Percentiles rank a stretch among this genome's conserved stretches.
Conservation (phyloP, 2,888 invertebrate species). For the Caenorhabditis zanzibari region DNA sequence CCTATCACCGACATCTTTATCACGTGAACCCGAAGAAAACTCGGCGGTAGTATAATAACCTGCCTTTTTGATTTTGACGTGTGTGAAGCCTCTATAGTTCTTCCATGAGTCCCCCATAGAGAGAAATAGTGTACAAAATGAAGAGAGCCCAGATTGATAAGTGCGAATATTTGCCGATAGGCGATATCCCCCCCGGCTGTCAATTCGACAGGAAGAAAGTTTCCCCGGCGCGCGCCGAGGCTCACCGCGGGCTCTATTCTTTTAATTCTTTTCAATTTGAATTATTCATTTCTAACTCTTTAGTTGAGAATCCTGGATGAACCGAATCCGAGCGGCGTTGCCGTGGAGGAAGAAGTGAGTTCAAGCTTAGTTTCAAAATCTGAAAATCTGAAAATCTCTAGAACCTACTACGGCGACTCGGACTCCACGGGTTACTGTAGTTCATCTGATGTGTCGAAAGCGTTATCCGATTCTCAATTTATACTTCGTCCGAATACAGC, state of each 20-base stretch:
- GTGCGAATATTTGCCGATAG: slow-evolving; percentile 32
- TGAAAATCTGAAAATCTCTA: neutral
- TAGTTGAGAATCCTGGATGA: slow-evolving; percentile 29
- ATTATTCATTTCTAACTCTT: slow-evolving; percentile 2
- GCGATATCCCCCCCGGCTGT: slow-evolving; percentile 34
- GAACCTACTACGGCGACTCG: slow-evolving; percentile 68
- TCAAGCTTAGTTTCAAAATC: neutral
- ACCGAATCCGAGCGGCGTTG: slow-evolving; percentile 56
- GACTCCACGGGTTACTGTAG: slow-evolving; percentile 71
- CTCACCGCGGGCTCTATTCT: neutral
- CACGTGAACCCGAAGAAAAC: slow-evolving; percentile 51
- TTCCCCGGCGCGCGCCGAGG: neutral
- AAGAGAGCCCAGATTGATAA: neutral
- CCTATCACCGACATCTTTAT: neutral
- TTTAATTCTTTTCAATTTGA: neutral
- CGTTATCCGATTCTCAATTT: slow-evolving; percentile 71
- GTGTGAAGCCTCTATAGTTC: neutral
- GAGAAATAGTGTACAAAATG: slow-evolving; percentile 11
- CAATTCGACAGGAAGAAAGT: slow-evolving; percentile 48
- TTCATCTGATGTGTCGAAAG: slow-evolving; percentile 63
- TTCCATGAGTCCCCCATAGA: neutral
- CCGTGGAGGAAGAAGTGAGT: slow-evolving; percentile 62
- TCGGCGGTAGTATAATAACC: slow-evolving; percentile 48
- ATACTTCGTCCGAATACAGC: slow-evolving; percentile 67
- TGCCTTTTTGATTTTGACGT: slow-evolving; percentile 37